A percentile compares a stretch with the other conserved stretches of the same genome.
Evolutionary conservation across 2,113 vertebrate genomes (phyloP).

Genomic region (Chascanopsetta lugubris): DNA sequence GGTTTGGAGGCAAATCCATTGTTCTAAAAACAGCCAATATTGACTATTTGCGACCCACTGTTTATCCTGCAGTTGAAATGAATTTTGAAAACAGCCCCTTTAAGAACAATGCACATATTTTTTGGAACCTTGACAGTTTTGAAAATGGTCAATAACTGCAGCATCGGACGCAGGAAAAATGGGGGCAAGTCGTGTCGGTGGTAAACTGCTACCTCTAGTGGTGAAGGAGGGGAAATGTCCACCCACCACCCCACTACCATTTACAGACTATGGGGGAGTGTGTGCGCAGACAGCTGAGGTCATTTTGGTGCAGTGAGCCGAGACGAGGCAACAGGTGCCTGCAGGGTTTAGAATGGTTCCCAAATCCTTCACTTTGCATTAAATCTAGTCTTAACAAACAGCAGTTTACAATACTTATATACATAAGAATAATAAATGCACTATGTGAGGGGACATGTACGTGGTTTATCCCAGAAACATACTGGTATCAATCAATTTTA

Average conservation of each 20-base stretch:
- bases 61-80: not conserved
- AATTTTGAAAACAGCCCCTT: not conserved
- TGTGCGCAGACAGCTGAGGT: constrained; percentile 35
- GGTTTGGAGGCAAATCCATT: constrained; percentile 51
- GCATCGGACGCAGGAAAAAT: constrained; percentile 25
- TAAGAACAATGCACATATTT: not conserved
- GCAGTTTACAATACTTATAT: not conserved
- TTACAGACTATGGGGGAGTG: constrained; percentile 15
- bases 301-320: constrained; percentile 50
- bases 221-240: constrained; percentile 19
- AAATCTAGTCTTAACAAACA: constrained; percentile 18
- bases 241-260: constrained; percentile 1
- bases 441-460: not conserved
- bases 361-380: constrained; percentile 36
- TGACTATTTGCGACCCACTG: not conserved
- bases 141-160: constrained; percentile 29
- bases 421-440: not conserved
- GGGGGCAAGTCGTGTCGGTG: constrained; percentile 8
- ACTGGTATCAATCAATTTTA: not conserved
- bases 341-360: constrained; percentile 32
- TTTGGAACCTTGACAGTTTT: not conserved
- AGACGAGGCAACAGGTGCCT: constrained; percentile 44
- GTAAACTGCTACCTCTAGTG: constrained; percentile 62
- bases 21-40: constrained; percentile 56
- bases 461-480: constrained; percentile 15